Base-by-base conservation (phyloP, 1,140 invertebrate genomes). In the Nephotettix cincticeps region DNA sequence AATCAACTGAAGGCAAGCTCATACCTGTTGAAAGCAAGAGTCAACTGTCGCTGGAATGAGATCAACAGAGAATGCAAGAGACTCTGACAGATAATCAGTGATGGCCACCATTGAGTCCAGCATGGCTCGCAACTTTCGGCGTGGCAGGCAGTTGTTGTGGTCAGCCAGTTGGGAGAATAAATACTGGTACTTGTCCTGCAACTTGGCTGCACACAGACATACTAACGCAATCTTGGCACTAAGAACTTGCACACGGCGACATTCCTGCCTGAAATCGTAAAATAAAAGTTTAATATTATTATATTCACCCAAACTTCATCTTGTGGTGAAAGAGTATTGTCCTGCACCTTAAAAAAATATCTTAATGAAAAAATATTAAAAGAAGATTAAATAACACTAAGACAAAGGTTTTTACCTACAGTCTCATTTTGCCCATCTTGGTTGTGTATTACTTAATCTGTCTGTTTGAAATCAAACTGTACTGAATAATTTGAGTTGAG, bases 131-230 rank as follows among this genome's bases (percentile, higher is more conserved):
- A 91, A 77, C 65, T 84, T 82, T 25, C 84, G 80, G 17, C 85
- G 83, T 13, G 85, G 85, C 32, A 89, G 83, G 75, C 86, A 89
- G 40, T 87, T 86, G 76, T 89, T 89, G 72, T 89, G 86, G 76
- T 90, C 89, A 23, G 87, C 84, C 72, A 88, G 81, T 73, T 87
- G 85, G 68, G 83, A 82, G 73, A 89, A 89, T 36, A 91, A 79
- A 43, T 86, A 89, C 70, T 81, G 79, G 81, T 89, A 89, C 78
- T 90, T 87, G 43, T 89, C 87, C 36, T 79, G 75, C n/a, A 87
- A 79, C n/a, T 83, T 79, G 43, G 84, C 85, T 67, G 83, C 82
- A 76, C 86, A 87, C 67, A 91, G 75, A 28, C 88, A 78, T 29
- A 85, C 85, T n/a, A 91, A 79, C 3, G 85, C 77, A 0, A 88